These are phyloP conservation scores for Menidia beryllina DNA, from an alignment of 2,113 vertebrate species.

Conservation along the genomic window DNA sequence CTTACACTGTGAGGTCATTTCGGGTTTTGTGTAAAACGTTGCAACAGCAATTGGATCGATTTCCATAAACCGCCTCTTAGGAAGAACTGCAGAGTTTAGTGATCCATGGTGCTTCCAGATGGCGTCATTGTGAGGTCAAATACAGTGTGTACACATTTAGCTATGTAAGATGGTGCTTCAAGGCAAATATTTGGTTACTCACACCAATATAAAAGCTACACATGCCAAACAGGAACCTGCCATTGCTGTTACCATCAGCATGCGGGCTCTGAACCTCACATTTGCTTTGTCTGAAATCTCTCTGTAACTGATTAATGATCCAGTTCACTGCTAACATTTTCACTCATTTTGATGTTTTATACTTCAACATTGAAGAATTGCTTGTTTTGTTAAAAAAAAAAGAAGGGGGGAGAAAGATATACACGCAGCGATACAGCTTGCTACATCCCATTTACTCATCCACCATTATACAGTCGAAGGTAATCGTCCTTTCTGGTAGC, in stretches of 20 bases:
- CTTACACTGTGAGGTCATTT: not conserved
- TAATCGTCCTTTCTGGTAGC: slow-evolving; percentile 43
- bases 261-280: no score
- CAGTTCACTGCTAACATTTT: not conserved
- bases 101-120: no score
- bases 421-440: not conserved
- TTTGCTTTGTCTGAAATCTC: not conserved
- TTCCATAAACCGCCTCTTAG: not conserved
- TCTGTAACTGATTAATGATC: not conserved
- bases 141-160: no score
- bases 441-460: slow-evolving; percentile 26
- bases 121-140: no score
- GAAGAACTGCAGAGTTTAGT: no score
- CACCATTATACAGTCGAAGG: slow-evolving; percentile 41
- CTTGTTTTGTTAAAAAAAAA: not conserved
- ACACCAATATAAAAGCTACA: no score
- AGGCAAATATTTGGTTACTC: no score
- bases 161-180: no score
- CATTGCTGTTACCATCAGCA: no score
- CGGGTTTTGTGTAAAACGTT: not conserved
- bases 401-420: not conserved
- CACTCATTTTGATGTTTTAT: not conserved
- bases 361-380: not conserved
- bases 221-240: no score
- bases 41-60: not conserved